Percentiles rank a stretch among this genome's conserved stretches.
These are phyloP conservation scores for Pocota personata DNA, from an alignment of 2,888 invertebrate genomes.

Conservation along the genomic window DNA sequence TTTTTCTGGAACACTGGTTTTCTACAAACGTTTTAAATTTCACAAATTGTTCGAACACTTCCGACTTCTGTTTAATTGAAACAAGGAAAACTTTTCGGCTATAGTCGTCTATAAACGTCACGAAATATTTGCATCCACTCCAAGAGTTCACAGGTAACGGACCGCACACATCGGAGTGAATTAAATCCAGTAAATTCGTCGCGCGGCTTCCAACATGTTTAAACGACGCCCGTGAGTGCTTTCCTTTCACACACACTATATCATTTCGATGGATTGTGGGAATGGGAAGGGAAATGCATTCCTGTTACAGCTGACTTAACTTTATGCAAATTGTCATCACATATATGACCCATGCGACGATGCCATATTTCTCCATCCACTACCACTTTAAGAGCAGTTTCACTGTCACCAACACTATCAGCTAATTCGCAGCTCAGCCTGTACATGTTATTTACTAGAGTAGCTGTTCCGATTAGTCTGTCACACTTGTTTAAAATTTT, in stretches of 20 bases:
- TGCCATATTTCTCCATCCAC: slow-evolving; percentile 70
- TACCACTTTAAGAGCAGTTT: not conserved
- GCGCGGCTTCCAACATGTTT: slow-evolving; percentile 66
- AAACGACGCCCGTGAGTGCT: slow-evolving; percentile 74
- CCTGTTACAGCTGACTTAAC: slow-evolving; percentile 18
- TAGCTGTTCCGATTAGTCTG: not conserved
- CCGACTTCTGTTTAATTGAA: slow-evolving; percentile 58
- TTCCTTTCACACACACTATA: slow-evolving; percentile 75
- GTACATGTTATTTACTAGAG: not conserved
- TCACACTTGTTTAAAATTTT: slow-evolving; percentile 39
- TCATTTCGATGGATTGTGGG: slow-evolving; percentile 5
- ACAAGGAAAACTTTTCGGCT: slow-evolving; percentile 65
- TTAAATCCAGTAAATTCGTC: slow-evolving; percentile 75
- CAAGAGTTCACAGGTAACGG: slow-evolving; percentile 78
- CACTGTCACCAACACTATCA: not conserved
- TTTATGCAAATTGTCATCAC: slow-evolving; percentile 49
- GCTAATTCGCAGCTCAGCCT: not conserved
- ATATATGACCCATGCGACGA: slow-evolving; percentile 74
- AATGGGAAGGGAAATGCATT: slow-evolving; percentile 33
- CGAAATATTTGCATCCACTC: slow-evolving; percentile 78
- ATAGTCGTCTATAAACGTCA: slow-evolving; percentile 79
- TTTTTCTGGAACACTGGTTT: slow-evolving; percentile 53
- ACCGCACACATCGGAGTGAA: slow-evolving; percentile 80
- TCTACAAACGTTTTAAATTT: slow-evolving; percentile 71
- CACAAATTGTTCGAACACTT: slow-evolving; percentile 53